phyloP scores from a whole-genome alignment of 2,888 invertebrate species.

The Dyspetes luteomarginatus region DNA sequence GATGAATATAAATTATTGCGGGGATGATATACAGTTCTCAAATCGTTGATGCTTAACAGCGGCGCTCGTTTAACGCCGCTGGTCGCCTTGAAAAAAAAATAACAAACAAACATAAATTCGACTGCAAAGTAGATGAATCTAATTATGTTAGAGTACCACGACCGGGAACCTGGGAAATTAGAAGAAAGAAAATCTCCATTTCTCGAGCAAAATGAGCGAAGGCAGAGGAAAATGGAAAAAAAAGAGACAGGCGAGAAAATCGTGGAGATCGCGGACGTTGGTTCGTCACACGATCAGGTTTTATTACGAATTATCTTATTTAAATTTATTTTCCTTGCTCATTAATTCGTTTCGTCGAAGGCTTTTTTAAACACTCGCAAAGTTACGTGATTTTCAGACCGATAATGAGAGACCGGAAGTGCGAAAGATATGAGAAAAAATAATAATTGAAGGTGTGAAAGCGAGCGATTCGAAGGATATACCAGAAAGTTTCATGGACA shows the following conservation, averaged over 20 bases:
- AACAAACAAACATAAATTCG: constrained; percentile 26
- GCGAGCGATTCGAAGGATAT: constrained; percentile 50
- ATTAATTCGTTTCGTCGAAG: neutral
- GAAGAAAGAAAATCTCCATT: constrained; percentile 16
- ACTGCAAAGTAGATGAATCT: constrained; percentile 57
- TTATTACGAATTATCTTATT: constrained; percentile 28
- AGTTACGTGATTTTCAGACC: constrained; percentile 76
- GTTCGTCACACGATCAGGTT: constrained; percentile 32
- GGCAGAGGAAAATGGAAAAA: neutral
- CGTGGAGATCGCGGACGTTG: constrained; percentile 74
- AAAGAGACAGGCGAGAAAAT: constrained; percentile 66
- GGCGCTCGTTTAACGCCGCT: constrained; percentile 35
- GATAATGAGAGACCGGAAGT: constrained; percentile 29
- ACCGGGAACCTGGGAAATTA: neutral
- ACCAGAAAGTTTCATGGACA: constrained; percentile 63
- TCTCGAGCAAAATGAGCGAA: constrained; percentile 8
- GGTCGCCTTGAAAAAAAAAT: constrained; percentile 51
- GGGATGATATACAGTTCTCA: constrained; percentile 34
- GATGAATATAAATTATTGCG: constrained; percentile 56
- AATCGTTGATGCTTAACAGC: constrained; percentile 56
- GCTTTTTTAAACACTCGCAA: constrained; percentile 71
- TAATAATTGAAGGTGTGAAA: constrained; percentile 58
- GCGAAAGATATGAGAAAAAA: constrained; percentile 64
- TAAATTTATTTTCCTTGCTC: constrained; percentile 1
- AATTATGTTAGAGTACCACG: constrained; percentile 47